phyloP scores from a whole-genome alignment of 2,797 vertebrate species.

The Eulemur albifrons region DNA sequence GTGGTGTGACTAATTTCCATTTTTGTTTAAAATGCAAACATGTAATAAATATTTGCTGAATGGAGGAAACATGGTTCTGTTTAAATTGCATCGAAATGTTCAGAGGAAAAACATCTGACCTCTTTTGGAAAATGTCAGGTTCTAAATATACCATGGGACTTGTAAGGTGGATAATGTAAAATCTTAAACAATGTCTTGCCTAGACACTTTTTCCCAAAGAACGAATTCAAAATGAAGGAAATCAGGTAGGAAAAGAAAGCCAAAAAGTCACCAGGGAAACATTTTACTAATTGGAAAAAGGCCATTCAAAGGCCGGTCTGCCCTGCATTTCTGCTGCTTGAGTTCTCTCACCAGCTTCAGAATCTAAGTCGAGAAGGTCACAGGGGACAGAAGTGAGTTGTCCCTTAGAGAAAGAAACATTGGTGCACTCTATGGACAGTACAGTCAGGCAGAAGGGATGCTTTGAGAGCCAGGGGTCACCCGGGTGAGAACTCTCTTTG shows the following conservation, averaged over 20 bases:
- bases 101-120: neutral
- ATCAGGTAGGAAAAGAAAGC: neutral
- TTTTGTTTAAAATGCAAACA: neutral
- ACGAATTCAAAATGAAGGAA: neutral
- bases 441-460: neutral
- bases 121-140: conserved; percentile 34
- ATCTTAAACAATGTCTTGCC: neutral
- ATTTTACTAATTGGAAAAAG: neutral
- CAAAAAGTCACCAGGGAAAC: neutral
- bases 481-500: neutral
- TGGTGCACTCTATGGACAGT: rapidly evolving
- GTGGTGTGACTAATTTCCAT: neutral
- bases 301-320: neutral
- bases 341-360: neutral
- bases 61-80: neutral
- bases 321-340: neutral
- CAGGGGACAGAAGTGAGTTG: neutral
- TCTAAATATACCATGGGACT: neutral
- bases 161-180: neutral
- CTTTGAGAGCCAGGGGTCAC: neutral
- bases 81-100: neutral
- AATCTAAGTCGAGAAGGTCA: neutral
- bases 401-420: neutral
- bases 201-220: neutral
- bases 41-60: neutral